Evolutionary conservation across 2,113 vertebrate species (phyloP).

Genomic region (Corythornis madagascariensis): DNA sequence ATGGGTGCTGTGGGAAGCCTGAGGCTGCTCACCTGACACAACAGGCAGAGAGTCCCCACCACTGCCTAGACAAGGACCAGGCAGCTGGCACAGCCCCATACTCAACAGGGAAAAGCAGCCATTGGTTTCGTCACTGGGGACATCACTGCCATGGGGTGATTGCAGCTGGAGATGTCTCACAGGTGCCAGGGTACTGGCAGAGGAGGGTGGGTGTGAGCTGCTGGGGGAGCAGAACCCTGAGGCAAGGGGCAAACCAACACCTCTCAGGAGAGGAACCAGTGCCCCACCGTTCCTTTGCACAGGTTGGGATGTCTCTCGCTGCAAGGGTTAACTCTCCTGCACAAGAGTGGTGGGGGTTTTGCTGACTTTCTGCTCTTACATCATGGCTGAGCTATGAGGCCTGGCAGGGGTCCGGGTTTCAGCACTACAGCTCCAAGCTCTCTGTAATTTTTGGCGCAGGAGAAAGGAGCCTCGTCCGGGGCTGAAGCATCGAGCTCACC

Average conservation of each 20-base stretch:
- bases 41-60: fast-evolving
- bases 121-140: fast-evolving
- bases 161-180: fast-evolving
- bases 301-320: background rate
- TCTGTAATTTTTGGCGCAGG: constrained; percentile 64
- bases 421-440: constrained; percentile 3
- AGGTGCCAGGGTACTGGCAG: background rate
- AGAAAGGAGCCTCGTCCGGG: constrained; percentile 61
- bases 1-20: fast-evolving
- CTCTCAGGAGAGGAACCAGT: background rate
- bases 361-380: constrained; percentile 72
- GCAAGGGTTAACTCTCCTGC: constrained; percentile 40
- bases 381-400: constrained; percentile 76
- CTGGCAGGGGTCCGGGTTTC: constrained; percentile 69
- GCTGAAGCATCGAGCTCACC: background rate
- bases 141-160: background rate
- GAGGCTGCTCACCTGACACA: fast-evolving
- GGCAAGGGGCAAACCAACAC: fast-evolving
- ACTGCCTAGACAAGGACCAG: fast-evolving
- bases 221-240: background rate
- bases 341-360: background rate
- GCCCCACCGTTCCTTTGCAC: background rate
- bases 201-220: background rate
- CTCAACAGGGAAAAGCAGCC: fast-evolving
- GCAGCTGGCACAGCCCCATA: background rate